Conservation (phyloP, 2,888 invertebrate genomes). For the Ypsolopha scabrella region DNA sequence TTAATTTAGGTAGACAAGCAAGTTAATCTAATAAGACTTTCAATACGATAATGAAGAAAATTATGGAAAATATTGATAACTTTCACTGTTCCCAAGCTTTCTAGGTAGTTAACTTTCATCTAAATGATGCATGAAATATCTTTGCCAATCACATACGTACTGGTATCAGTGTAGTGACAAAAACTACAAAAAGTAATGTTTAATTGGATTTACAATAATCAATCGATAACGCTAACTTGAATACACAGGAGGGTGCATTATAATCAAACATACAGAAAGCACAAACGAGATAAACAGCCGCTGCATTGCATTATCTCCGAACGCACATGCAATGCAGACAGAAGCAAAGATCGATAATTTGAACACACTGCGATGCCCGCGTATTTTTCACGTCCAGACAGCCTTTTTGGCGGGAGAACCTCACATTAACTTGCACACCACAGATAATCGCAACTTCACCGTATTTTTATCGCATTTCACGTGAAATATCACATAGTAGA, state of each 20-base stretch:
- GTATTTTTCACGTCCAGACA: slow-evolving; percentile 30
- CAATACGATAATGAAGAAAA: no score
- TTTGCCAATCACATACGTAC: no score
- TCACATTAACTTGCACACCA: slow-evolving; percentile 5
- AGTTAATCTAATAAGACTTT: no score
- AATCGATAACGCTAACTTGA: slow-evolving; percentile 26
- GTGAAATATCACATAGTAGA: slow-evolving; percentile 16
- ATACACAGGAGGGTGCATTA: slow-evolving; percentile 23
- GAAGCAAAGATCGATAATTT: slow-evolving; percentile 46
- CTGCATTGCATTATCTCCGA: slow-evolving; percentile 17
- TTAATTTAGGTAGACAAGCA: no score
- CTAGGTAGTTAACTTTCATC: no score
- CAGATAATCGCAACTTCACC: background rate
- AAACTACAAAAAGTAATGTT: no score
- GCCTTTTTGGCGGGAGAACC: background rate
- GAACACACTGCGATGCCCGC: slow-evolving; percentile 40
- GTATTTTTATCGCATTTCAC: slow-evolving; percentile 12
- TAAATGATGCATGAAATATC: no score
- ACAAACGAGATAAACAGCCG: slow-evolving; percentile 1
- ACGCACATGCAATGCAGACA: slow-evolving; percentile 26
- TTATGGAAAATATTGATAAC: no score
- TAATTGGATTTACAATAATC: background rate
- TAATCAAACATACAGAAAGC: slow-evolving; percentile 17
- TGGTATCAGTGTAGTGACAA: no score
- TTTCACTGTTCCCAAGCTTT: no score